These are phyloP conservation scores for Lemur catta DNA, from an alignment of 2,797 vertebrate genomes.

Conservation along the genomic window DNA sequence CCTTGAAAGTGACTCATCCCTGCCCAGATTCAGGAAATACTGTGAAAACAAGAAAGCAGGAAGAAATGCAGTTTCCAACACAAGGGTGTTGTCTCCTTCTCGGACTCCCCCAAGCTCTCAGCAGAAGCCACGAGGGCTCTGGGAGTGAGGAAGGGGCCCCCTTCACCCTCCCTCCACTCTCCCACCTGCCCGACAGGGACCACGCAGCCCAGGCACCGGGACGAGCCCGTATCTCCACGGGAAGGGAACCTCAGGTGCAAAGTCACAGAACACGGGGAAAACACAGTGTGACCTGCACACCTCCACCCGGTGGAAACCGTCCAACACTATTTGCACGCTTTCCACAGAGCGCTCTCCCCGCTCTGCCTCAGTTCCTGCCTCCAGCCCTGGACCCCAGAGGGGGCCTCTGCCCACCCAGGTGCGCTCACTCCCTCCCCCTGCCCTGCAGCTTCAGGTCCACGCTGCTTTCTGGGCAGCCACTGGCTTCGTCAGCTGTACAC, in stretches of 20 bases:
- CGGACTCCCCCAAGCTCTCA: neutral
- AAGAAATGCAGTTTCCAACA: neutral
- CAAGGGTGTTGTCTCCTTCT: neutral
- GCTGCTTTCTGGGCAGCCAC: neutral
- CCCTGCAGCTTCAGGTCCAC: neutral
- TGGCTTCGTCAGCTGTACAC: neutral
- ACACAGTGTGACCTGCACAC: fast-evolving
- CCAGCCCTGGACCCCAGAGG: too few species aligned
- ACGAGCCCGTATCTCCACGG: fast-evolving
- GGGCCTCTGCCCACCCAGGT: neutral
- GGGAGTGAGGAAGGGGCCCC: neutral
- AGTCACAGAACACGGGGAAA: neutral
- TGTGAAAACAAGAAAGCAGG: neutral
- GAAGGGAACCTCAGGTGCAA: too few species aligned
- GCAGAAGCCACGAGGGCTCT: neutral
- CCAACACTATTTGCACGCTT: fast-evolving
- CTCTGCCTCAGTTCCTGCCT: neutral
- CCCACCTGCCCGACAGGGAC: neutral
- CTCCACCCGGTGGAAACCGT: neutral
- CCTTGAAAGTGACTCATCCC: neutral
- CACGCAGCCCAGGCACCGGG: fast-evolving
- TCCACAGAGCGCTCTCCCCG: too few species aligned
- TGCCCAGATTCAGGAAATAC: too few species aligned
- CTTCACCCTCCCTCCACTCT: fast-evolving
- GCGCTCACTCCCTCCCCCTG: neutral